Evolutionary conservation across 2,888 invertebrate species (phyloP).

Genomic region (Apoderus coryli): DNA sequence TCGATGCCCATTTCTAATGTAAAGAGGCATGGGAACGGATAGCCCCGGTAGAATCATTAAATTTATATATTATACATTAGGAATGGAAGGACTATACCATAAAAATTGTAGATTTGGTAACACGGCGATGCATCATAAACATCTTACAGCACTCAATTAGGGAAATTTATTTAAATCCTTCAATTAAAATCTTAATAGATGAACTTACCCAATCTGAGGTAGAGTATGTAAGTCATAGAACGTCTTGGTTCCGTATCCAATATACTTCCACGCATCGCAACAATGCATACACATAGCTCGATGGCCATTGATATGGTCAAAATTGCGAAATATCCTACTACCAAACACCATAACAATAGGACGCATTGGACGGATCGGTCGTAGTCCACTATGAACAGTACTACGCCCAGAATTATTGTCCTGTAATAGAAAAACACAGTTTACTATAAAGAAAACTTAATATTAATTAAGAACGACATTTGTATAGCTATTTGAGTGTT

Average conservation of each 20-base stretch:
- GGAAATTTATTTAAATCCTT: too few species aligned
- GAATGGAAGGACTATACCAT: too few species aligned
- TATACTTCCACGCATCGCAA: slow-evolving; percentile 68
- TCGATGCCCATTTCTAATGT: too few species aligned
- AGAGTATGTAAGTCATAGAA: slow-evolving; percentile 67
- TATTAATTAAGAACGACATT: too few species aligned
- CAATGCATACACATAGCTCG: slow-evolving; percentile 56
- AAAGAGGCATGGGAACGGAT: too few species aligned
- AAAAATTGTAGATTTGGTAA: too few species aligned
- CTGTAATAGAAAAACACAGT: slow-evolving; percentile 35
- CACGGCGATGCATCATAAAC: too few species aligned
- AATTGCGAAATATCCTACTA: slow-evolving; percentile 46
- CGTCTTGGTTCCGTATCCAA: slow-evolving; percentile 57
- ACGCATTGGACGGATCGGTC: slow-evolving; percentile 36
- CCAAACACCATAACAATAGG: slow-evolving; percentile 39
- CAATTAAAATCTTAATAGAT: not conserved
- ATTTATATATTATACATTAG: too few species aligned
- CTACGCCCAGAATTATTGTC: slow-evolving; percentile 43
- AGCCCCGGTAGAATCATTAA: too few species aligned
- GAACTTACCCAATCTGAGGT: slow-evolving; percentile 56
- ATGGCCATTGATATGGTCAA: slow-evolving; percentile 44
- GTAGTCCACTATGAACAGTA: slow-evolving; percentile 43
- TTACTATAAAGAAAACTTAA: too few species aligned
- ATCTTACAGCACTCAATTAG: too few species aligned
- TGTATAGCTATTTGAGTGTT: too few species aligned